phyloP scores from a whole-genome alignment of 2,113 vertebrate genomes.

The Pituophis catenifer region DNA sequence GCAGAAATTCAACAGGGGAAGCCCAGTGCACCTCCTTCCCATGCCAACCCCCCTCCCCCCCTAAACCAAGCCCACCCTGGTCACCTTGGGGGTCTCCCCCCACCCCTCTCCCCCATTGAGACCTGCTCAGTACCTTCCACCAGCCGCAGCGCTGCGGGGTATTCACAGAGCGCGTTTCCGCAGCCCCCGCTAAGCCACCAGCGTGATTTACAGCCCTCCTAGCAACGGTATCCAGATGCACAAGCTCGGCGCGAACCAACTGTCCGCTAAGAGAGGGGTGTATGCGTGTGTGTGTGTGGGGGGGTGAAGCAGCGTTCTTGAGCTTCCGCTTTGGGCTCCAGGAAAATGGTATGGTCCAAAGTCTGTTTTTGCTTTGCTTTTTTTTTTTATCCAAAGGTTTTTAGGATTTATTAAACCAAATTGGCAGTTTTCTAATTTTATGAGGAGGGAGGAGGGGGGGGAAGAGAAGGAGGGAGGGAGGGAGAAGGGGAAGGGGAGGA shows the following conservation, averaged over 20 bases:
- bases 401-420: neutral
- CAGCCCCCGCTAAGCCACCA: neutral
- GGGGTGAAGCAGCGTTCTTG: accelerated
- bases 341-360: neutral
- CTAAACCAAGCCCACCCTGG: neutral
- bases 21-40: no score
- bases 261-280: accelerated
- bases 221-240: constrained; percentile 7
- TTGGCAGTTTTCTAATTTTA: neutral
- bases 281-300: no score
- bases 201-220: constrained; percentile 9
- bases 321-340: no score
- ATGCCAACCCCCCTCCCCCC: neutral
- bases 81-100: neutral
- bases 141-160: neutral
- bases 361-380: neutral
- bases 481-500: neutral
- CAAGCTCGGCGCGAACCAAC: neutral
- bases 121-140: neutral
- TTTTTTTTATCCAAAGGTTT: neutral
- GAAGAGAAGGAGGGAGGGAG: neutral
- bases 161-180: neutral
- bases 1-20: neutral
- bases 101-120: neutral
- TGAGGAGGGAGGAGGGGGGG: neutral